Conservation (phyloP, 2,888 invertebrate species). For the Drosophila maculinotata region DNA sequence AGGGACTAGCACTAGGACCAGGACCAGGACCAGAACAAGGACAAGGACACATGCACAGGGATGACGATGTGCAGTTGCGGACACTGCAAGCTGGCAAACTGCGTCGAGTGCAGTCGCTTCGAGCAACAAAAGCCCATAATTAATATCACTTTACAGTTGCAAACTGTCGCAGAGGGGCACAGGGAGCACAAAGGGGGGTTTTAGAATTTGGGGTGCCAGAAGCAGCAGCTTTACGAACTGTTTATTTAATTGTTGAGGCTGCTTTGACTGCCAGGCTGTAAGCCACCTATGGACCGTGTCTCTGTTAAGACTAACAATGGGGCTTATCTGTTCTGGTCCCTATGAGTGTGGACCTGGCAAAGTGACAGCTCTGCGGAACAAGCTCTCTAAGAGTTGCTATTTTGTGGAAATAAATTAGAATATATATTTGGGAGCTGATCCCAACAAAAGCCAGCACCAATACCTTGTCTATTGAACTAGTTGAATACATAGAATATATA, state of each 20-base stretch:
- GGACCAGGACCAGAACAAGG: slow-evolving; percentile 1
- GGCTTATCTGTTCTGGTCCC: neutral
- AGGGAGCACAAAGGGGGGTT: neutral
- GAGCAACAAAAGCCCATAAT: slow-evolving; percentile 64
- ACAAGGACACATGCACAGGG: neutral
- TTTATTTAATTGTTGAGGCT: slow-evolving; percentile 46
- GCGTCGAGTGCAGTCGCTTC: slow-evolving; percentile 14
- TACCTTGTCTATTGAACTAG: too few relatives aligned
- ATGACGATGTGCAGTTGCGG: slow-evolving; percentile 6
- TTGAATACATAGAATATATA: too few relatives aligned
- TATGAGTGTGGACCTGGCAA: neutral
- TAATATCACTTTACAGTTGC: slow-evolving; percentile 66
- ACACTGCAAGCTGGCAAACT: slow-evolving; percentile 15
- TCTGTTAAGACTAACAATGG: neutral
- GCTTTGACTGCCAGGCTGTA: neutral
- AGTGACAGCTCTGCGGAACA: too few relatives aligned
- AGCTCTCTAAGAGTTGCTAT: too few relatives aligned
- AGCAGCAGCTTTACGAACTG: slow-evolving; percentile 42
- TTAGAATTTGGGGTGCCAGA: neutral
- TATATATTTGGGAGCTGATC: too few relatives aligned
- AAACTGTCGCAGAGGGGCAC: slow-evolving; percentile 27
- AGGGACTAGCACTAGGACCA: neutral
- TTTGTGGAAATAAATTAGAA: too few relatives aligned
- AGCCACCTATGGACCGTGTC: slow-evolving; percentile 5
- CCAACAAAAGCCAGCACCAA: too few relatives aligned